phyloP scores from a whole-genome alignment of 2,888 invertebrate genomes.

The Chrysolina americana region DNA sequence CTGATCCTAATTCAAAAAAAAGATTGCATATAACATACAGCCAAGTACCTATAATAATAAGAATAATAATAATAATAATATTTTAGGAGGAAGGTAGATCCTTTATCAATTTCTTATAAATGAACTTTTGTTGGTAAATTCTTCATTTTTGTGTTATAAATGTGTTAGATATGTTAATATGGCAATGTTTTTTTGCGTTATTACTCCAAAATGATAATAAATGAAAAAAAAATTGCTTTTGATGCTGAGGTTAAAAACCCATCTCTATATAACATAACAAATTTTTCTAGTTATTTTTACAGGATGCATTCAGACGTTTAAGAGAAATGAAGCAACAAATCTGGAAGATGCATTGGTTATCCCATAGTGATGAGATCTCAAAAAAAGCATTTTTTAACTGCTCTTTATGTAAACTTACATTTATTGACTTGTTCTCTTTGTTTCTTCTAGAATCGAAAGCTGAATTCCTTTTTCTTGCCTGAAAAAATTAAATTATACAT shows the following conservation, averaged over 20 bases:
- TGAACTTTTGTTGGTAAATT: slow-evolving; percentile 27
- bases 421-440: slow-evolving; percentile 25
- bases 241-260: slow-evolving; percentile 20
- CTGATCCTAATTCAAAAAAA: slow-evolving; percentile 28
- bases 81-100: slow-evolving; percentile 21
- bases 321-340: slow-evolving; percentile 24
- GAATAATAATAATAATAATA: no score
- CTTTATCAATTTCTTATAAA: slow-evolving; percentile 23
- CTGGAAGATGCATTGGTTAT: slow-evolving; percentile 20
- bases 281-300: slow-evolving; percentile 25
- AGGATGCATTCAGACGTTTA: slow-evolving; percentile 12
- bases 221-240: slow-evolving; percentile 26
- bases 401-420: slow-evolving; percentile 21
- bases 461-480: slow-evolving; percentile 26
- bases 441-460: slow-evolving; percentile 23
- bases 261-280: slow-evolving; percentile 21
- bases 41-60: slow-evolving; percentile 27
- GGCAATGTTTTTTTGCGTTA: slow-evolving; percentile 30
- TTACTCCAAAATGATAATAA: slow-evolving; percentile 30
- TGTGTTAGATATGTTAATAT: slow-evolving; percentile 29
- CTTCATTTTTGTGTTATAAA: slow-evolving; percentile 30
- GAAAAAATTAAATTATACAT: slow-evolving; percentile 8
- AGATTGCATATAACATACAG: slow-evolving; percentile 29
- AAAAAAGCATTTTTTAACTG: slow-evolving; percentile 26
- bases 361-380: slow-evolving; percentile 19